Base-by-base conservation (phyloP, 2,888 invertebrate species). In the Proisotoma minuta region DNA sequence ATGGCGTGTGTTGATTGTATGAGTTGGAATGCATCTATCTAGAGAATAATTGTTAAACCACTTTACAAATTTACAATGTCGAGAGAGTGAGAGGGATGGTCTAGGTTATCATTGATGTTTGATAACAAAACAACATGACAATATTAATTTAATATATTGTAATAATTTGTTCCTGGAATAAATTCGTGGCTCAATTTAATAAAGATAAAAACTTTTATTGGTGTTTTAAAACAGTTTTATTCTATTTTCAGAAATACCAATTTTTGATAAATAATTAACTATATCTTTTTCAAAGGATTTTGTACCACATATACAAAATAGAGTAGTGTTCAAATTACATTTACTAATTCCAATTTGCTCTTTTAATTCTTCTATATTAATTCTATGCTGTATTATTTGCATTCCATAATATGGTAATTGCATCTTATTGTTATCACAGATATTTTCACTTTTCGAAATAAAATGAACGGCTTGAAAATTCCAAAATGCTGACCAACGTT, bases 381-480 rank as follows among this genome's bases (percentile, higher is more conserved):
- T 73, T 75, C 77, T 81, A 39, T 74, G 72, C 54, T 67, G 66
- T 59, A 76, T 73, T 29, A 85, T 76, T 51, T 80, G 79, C 77
- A 85, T 84, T 73, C 81, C 78, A 76, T 84, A 84, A 76, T 84
- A 84, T 75, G 81, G 82, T 48, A 68, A 47, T 34, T 8, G 15
- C 15, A 47, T 28, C 18, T 66, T 67, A 34, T 70, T 61, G 18
- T 64, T 64, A 5, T 51, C n/a, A 57, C 48, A 48, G 4, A 29
- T 28, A 15, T 39, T 20, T 20, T 22, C 77, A 1, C 81, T 79
- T 52, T 88, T 71, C 34, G 34, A 15, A 10, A 34, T 34, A 78
- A 82, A 87, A 67, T 87, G 78, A 47, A 80, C 78, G 68, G 84
- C 84, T n/a, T 78, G 78, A 76, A 89, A 90, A 79, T 91, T 91